Percentiles rank a stretch among this genome's conserved stretches.
These are phyloP conservation scores for Creontiades dilutus DNA, from an alignment of 2,888 invertebrate species.

Conservation along the genomic window DNA sequence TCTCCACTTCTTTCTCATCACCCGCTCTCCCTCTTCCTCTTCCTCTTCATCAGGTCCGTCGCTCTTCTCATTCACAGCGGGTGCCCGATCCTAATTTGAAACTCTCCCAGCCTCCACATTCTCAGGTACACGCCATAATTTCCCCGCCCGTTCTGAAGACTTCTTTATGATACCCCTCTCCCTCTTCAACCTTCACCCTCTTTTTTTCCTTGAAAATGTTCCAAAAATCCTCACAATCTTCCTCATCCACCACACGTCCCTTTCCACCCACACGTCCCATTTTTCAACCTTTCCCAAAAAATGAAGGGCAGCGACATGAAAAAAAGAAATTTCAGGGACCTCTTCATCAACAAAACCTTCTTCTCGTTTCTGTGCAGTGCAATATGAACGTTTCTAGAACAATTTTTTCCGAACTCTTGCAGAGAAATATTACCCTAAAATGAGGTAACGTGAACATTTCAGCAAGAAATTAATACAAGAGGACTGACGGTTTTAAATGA, in stretches of 20 bases:
- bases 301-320: background rate
- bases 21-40: background rate
- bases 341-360: background rate
- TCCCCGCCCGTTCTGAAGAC: background rate
- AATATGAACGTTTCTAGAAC: background rate
- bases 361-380: background rate
- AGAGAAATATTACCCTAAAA: no score
- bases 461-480: no score
- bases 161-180: background rate
- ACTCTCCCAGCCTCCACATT: background rate
- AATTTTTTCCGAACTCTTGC: no score
- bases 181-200: background rate
- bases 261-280: background rate
- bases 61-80: background rate
- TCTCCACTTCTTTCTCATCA: background rate
- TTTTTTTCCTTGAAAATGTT: background rate
- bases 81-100: background rate
- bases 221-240: background rate
- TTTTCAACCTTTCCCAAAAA: background rate
- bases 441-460: no score
- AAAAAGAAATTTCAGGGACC: background rate
- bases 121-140: constrained; percentile 32
- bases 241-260: no score
- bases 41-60: constrained; percentile 6
- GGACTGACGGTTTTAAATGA: no score